Evolutionary conservation across 2,888 invertebrate genomes (phyloP).

Genomic region (Hydraecia micacea): DNA sequence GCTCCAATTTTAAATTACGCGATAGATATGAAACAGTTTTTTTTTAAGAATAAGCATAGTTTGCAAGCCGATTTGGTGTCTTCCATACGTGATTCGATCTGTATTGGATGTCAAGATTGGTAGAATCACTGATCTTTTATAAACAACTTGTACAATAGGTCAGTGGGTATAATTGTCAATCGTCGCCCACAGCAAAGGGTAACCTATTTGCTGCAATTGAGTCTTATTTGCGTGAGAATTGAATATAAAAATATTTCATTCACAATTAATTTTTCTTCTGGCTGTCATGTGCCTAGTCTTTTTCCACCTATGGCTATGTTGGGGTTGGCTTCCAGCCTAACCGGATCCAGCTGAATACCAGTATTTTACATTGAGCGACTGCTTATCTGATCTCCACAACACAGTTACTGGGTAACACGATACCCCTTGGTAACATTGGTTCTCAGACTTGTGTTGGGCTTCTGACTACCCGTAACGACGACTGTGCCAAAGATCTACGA

Average conservation of each 20-base stretch:
- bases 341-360: background rate
- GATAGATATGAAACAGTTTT: background rate
- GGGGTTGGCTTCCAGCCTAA: background rate
- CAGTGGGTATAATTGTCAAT: too few relatives aligned
- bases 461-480: background rate
- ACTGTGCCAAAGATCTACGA: background rate
- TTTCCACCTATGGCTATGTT: too few relatives aligned
- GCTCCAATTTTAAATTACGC: background rate
- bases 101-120: conserved; percentile 53
- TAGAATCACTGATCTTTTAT: too few relatives aligned
- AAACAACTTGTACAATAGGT: too few relatives aligned
- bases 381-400: background rate
- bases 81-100: conserved; percentile 28
- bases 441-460: background rate
- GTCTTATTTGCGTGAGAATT: conserved; percentile 54
- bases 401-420: background rate
- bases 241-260: conserved; percentile 42
- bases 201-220: conserved; percentile 57
- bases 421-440: background rate
- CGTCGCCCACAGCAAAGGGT: conserved; percentile 44
- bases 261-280: background rate
- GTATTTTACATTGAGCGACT: background rate
- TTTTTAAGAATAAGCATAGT: background rate
- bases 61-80: conserved; percentile 15
- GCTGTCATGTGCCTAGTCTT: background rate